Percentiles rank a stretch among this genome's conserved stretches.
Conservation (phyloP, 1,140 invertebrate species). For the Drosophila ananassae region DNA sequence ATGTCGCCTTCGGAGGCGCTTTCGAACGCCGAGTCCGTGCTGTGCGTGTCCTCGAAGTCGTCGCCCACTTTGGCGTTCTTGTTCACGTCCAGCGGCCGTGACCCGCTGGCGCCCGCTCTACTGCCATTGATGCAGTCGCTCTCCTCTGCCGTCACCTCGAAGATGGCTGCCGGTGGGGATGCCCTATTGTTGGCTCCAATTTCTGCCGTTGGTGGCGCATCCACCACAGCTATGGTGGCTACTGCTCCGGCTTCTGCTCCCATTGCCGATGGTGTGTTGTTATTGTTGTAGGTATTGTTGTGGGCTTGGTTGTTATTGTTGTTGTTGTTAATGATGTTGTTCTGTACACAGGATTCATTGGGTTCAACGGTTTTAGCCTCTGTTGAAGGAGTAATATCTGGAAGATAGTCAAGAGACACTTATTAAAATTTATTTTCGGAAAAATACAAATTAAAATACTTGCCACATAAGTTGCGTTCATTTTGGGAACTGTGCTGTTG, state of each 20-base stretch:
- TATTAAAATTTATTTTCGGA: neutral
- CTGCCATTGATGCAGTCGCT: slow-evolving; percentile 70
- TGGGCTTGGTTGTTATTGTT: slow-evolving; percentile 62
- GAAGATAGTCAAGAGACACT: neutral
- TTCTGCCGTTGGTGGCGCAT: slow-evolving; percentile 1
- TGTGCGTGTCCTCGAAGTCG: slow-evolving; percentile 81
- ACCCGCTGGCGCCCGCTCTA: slow-evolving; percentile 31
- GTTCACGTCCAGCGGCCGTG: slow-evolving; percentile 72
- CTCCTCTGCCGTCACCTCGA: slow-evolving; percentile 75
- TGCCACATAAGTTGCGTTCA: slow-evolving; percentile 78
- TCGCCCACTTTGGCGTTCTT: slow-evolving; percentile 68
- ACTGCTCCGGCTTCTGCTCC: slow-evolving; percentile 6
- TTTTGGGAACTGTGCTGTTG: slow-evolving; percentile 74
- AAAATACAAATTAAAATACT: neutral
- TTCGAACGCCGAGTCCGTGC: slow-evolving; percentile 82
- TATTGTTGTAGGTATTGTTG: slow-evolving; percentile 62
- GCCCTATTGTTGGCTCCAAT: slow-evolving; percentile 10
- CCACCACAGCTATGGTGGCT: slow-evolving; percentile 9
- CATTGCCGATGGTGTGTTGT: slow-evolving; percentile 35
- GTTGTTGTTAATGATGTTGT: slow-evolving; percentile 53
- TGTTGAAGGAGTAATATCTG: slow-evolving; percentile 81
- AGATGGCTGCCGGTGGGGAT: slow-evolving; percentile 45
- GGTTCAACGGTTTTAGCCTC: slow-evolving; percentile 81
- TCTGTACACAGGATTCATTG: slow-evolving; percentile 80
- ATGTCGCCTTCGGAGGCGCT: slow-evolving; percentile 81